A percentile compares a stretch with the other conserved stretches of the same genome.
These are phyloP conservation scores for Zapus hudsonius DNA, from an alignment of 2,113 vertebrate species.

Conservation along the genomic window DNA sequence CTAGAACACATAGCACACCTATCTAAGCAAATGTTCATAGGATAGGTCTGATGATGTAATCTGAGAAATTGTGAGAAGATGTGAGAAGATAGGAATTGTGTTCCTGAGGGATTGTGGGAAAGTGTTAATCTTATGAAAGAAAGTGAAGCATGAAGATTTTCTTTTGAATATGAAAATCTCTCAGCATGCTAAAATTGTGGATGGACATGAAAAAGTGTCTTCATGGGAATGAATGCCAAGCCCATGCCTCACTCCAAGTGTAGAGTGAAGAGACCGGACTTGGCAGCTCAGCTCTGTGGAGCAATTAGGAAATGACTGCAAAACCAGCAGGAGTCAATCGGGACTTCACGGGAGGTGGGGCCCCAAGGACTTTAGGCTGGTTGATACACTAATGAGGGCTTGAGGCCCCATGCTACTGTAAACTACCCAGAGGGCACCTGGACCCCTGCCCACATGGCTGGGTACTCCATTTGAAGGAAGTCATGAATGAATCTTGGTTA, in stretches of 20 bases:
- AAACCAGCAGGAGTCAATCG: neutral
- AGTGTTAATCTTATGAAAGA: constrained; percentile 34
- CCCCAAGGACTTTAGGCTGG: neutral
- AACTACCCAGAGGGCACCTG: neutral
- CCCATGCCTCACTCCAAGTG: neutral
- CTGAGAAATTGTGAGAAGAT: neutral
- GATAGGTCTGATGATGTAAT: neutral
- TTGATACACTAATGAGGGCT: neutral
- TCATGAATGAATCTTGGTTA: neutral
- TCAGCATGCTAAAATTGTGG: constrained; percentile 4
- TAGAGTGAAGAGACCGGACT: neutral
- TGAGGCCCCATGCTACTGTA: neutral
- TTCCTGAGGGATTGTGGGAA: neutral
- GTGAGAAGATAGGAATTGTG: neutral
- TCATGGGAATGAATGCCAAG: neutral
- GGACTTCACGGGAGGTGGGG: rapidly evolving
- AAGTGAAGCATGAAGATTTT: neutral
- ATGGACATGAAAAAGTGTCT: constrained; percentile 11
- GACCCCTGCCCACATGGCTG: neutral
- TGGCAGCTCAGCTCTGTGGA: neutral
- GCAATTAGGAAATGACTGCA: neutral
- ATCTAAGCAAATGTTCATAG: neutral
- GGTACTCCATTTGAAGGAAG: neutral
- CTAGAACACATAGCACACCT: neutral
- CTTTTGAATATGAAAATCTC: neutral